Percentiles rank a stretch among this genome's conserved stretches.
Conservation (phyloP, 2,888 invertebrate genomes). For the Dryocosmus kuriphilus region DNA sequence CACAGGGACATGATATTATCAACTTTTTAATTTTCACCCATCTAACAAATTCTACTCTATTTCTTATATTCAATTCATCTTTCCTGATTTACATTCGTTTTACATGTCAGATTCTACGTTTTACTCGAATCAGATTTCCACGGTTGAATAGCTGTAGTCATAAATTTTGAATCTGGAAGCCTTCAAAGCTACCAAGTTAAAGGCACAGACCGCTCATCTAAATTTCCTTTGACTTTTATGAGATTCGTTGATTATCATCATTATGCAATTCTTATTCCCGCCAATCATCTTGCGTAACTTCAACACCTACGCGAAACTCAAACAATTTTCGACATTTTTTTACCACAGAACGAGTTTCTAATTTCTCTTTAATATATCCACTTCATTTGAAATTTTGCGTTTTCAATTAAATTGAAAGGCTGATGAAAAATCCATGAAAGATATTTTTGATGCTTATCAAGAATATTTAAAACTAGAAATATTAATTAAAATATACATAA, state of each 20-base stretch:
- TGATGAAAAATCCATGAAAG: no score
- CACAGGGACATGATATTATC: no score
- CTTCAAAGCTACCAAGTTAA: neutral
- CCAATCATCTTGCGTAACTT: constrained; percentile 42
- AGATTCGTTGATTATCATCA: constrained; percentile 38
- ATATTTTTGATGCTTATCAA: no score
- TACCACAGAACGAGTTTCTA: neutral
- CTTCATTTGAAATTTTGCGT: neutral
- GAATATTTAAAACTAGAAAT: neutral
- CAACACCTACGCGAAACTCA: neutral
- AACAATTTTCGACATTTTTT: neutral
- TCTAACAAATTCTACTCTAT: no score
- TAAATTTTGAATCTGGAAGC: neutral
- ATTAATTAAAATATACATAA: neutral
- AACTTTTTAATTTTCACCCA: no score
- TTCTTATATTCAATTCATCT: no score
- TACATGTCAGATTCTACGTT: neutral
- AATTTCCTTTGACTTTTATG: constrained; percentile 32
- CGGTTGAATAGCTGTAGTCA: neutral
- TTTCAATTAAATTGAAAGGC: neutral
- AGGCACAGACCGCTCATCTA: constrained; percentile 14
- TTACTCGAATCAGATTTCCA: neutral
- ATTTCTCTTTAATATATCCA: neutral
- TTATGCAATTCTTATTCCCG: constrained; percentile 42
- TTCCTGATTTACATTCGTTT: neutral